Evolutionary conservation across 2,888 invertebrate genomes (phyloP), one percentile per base, ranked within the genome.

Genomic region (Synanthedon tipuliformis): DNA sequence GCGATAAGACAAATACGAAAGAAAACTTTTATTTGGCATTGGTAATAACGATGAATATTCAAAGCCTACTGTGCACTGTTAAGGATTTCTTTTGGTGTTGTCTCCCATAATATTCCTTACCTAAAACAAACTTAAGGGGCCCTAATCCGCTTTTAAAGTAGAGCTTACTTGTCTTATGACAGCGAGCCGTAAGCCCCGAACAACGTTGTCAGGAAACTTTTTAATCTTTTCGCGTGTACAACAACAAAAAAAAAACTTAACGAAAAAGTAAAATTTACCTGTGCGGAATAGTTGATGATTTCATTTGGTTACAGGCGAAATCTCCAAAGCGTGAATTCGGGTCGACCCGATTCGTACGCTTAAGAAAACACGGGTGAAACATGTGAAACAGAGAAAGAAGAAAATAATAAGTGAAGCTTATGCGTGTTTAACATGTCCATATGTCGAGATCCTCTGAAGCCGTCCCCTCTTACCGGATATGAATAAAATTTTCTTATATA

Each of bases 101-200:
- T 77, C 68, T 71, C 69, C 69, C 66, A 69, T 73, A 78, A 80
- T 81, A 81, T 81, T 77, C 78, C 77, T 78, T 77, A 78, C 78
- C 76, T 79, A 73, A 75, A 77, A 80, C 78, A 81, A 82, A 83
- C 81, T 83, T 82, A 77, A 78, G 75, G 75, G 74, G 71, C 8
- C 78, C 73, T 82, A 82, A 83, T 83, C 83, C 81, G 76, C 82
- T 81, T 81, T 81, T 73, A 73, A 75, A 82, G 76, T 80, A 73
- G 63, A 76, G 77, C 80, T 80, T 77, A 75, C 78, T 79, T 78
- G 74, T 75, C 78, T 79, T 83, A 82, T 83, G 81, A 83, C 81
- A 81, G 76, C 66, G 71, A 74, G 75, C 77, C 77, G 74, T 75
- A 68, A 74, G 75, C 75, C 72, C 69, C 68, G 65, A 68, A 75